phyloP scores from a whole-genome alignment of 2,797 vertebrate genomes.

The Pygocentrus nattereri region DNA sequence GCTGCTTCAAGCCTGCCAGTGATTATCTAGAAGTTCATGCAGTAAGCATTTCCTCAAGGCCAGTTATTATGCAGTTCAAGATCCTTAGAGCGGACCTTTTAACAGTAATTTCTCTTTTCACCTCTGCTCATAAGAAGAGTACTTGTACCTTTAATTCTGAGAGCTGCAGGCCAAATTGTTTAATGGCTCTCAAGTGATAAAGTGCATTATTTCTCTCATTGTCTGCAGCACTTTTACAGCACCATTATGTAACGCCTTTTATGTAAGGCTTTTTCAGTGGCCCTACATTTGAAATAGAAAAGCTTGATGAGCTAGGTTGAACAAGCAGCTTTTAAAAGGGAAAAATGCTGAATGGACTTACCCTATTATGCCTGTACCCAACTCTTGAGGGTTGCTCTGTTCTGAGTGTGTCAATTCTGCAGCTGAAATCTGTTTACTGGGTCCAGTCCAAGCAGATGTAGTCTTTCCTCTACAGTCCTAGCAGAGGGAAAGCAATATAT shows the following conservation, averaged over 20 bases:
- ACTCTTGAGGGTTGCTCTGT: constrained; percentile 12
- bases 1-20: not conserved
- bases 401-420: constrained; percentile 11
- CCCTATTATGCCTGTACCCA: constrained; percentile 60
- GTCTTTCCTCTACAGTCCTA: constrained; percentile 39
- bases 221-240: not conserved
- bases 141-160: not conserved
- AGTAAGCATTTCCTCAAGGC: not conserved
- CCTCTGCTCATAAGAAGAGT: not conserved
- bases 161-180: not conserved
- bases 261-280: constrained; percentile 28
- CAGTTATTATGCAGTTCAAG: not conserved
- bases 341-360: constrained; percentile 49
- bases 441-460: constrained; percentile 33
- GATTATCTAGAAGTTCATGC: not conserved
- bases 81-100: not conserved
- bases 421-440: constrained; percentile 22
- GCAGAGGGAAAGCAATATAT: constrained; percentile 11
- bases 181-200: not conserved
- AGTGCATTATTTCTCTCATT: not conserved
- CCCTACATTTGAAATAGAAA: constrained; percentile 26
- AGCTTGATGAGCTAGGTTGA: constrained; percentile 11
- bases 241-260: constrained; percentile 38
- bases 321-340: not conserved
- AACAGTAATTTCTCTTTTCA: not conserved